A percentile compares a stretch with the other conserved stretches of the same genome.
phyloP scores from a whole-genome alignment of 2,113 vertebrate species.

The Perognathus longimembris region DNA sequence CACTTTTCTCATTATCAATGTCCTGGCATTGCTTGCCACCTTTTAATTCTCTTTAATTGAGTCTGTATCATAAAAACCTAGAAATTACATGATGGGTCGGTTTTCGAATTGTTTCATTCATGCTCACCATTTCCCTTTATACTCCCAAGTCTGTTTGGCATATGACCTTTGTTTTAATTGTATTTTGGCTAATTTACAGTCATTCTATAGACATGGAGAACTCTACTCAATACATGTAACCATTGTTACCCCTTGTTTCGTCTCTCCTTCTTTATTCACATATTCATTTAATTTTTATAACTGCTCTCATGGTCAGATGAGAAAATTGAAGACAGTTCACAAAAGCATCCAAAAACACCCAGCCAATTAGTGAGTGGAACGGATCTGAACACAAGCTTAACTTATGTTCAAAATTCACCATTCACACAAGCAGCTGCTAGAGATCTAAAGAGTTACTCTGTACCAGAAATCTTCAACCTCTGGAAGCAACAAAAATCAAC shows the following conservation, averaged over 20 bases:
- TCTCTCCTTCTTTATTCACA: background rate
- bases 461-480: background rate
- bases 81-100: background rate
- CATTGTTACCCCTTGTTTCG: background rate
- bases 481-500: background rate
- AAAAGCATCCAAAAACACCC: background rate
- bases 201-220: background rate
- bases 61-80: background rate
- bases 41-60: background rate
- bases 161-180: conserved; percentile 35
- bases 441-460: conserved; percentile 4
- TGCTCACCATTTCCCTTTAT: background rate
- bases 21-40: background rate
- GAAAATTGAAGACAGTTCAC: background rate
- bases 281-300: conserved; percentile 22
- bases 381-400: background rate
- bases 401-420: conserved; percentile 23
- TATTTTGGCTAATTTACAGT: background rate
- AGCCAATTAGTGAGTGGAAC: background rate
- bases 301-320: background rate
- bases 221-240: background rate
- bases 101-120: conserved; percentile 18
- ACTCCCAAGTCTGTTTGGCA: background rate
- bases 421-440: background rate
- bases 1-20: background rate